These are phyloP conservation scores for Drosophila birchii DNA, from an alignment of 2,888 invertebrate genomes.

Conservation along the genomic window DNA sequence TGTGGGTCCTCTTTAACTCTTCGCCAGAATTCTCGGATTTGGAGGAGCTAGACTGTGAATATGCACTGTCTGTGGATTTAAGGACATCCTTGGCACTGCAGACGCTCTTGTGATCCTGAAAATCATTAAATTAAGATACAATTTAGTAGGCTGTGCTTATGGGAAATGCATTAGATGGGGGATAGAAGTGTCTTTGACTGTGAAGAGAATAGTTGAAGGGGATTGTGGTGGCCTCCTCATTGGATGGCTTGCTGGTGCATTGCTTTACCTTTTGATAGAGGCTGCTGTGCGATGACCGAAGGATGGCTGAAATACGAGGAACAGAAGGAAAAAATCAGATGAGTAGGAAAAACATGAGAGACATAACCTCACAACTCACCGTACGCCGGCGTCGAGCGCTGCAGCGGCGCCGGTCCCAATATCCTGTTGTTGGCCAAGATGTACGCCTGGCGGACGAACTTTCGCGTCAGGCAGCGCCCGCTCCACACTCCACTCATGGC, in stretches of 20 bases:
- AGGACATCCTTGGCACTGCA: conserved; percentile 63
- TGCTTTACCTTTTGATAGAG: conserved; percentile 83
- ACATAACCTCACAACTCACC: conserved; percentile 56
- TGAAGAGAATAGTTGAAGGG: conserved; percentile 28
- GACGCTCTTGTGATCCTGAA: conserved; percentile 5
- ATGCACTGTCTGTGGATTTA: conserved; percentile 58
- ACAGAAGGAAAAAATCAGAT: background rate
- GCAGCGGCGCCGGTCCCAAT: conserved; percentile 36
- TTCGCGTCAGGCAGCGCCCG: conserved; percentile 65
- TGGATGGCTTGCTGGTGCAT: conserved; percentile 30
- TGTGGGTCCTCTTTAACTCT: conserved; percentile 53
- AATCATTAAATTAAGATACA: background rate
- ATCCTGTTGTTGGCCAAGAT: conserved; percentile 65
- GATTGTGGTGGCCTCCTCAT: conserved; percentile 62
- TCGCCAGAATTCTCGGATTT: conserved; percentile 55
- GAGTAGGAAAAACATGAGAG: conserved; percentile 39
- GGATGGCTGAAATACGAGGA: conserved; percentile 47
- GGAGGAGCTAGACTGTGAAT: conserved; percentile 19
- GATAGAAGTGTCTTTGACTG: background rate
- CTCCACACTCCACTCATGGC: conserved; percentile 77
- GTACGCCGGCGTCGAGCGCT: conserved; percentile 43
- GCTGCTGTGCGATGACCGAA: conserved; percentile 70
- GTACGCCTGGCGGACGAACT: conserved; percentile 75
- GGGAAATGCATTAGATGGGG: background rate
- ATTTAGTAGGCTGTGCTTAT: background rate